phyloP scores from a whole-genome alignment of 2,888 invertebrate species.

The Eledona agricola region DNA sequence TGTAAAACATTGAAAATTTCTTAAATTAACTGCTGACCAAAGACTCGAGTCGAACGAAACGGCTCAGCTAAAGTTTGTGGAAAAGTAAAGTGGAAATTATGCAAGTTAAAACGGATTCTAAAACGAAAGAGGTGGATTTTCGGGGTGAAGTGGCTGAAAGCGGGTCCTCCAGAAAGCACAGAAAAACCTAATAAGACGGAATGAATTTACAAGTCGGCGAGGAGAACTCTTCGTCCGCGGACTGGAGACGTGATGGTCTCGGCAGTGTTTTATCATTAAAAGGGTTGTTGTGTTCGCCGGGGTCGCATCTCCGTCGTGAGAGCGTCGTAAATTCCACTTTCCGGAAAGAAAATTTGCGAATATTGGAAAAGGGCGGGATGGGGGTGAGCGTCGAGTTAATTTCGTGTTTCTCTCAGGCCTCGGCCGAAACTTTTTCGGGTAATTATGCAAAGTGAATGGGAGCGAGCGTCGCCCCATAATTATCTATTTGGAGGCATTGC shows the following conservation, averaged over 20 bases:
- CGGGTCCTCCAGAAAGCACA: no score
- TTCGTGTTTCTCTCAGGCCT: conserved; percentile 36
- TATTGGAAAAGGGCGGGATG: conserved; percentile 20
- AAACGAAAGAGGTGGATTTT: no score
- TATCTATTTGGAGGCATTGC: conserved; percentile 40
- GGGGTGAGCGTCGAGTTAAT: conserved; percentile 19
- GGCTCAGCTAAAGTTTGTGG: no score
- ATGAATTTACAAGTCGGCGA: conserved; percentile 24
- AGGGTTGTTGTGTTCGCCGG: conserved; percentile 12
- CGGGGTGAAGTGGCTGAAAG: no score
- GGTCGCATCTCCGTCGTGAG: conserved; percentile 11
- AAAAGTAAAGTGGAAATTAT: no score
- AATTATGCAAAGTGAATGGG: conserved; percentile 40
- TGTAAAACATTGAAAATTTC: no score
- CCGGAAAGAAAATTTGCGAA: conserved; percentile 23
- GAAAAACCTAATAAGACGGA: conserved; percentile 2
- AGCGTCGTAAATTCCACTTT: conserved; percentile 12
- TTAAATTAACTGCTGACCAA: no score
- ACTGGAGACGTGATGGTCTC: conserved; percentile 14
- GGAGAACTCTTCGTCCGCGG: conserved; percentile 6
- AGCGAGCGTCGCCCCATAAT: conserved; percentile 36
- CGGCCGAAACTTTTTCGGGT: conserved; percentile 36
- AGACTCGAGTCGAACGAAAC: no score
- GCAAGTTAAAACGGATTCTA: no score
- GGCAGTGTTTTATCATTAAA: conserved; percentile 29